Evolutionary conservation across 2,113 vertebrate genomes (phyloP).

Genomic region (Hiodon tergisus): DNA sequence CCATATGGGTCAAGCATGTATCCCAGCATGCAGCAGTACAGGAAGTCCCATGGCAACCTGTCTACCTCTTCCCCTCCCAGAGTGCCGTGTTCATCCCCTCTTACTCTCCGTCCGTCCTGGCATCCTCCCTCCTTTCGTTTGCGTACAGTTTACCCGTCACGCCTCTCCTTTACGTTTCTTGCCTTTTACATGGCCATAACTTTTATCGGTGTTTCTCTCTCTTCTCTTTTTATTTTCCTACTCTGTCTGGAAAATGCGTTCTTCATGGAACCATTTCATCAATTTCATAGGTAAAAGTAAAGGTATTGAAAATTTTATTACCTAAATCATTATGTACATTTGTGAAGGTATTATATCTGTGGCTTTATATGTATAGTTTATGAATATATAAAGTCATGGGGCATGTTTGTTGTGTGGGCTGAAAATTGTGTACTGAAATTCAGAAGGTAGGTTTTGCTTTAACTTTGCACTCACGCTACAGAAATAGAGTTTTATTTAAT

Average conservation of each 20-base stretch:
- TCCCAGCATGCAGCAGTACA: conserved; percentile 28
- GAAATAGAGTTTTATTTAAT: conserved; percentile 33
- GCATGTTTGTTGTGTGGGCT: conserved; percentile 37
- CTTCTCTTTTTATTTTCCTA: conserved; percentile 73
- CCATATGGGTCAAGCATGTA: conserved; percentile 21
- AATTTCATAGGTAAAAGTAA: conserved; percentile 98
- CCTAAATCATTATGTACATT: conserved; percentile 10
- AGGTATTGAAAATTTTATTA: conserved; percentile 80
- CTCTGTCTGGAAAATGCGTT: conserved; percentile 78
- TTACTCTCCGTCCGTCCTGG: conserved; percentile 1
- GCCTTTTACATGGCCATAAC: conserved; percentile 52
- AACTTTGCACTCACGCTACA: conserved; percentile 37
- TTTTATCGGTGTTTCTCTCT: conserved; percentile 82
- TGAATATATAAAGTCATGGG: conserved; percentile 37
- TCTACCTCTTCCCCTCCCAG: background rate
- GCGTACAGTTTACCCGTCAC: conserved; percentile 43
- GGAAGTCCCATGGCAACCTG: background rate
- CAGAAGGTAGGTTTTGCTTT: conserved; percentile 72
- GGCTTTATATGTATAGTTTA: conserved; percentile 8
- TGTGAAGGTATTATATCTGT: conserved; percentile 5
- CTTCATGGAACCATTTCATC: conserved; percentile 98
- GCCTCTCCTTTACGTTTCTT: conserved; percentile 52
- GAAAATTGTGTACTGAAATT: conserved; percentile 35
- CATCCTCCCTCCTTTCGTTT: conserved; percentile 26
- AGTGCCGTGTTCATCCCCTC: conserved; percentile 5